Evolutionary conservation across 2,113 vertebrate species (phyloP), one percentile per base, ranked within the genome.

Genomic region (Ariopsis seemanni): DNA sequence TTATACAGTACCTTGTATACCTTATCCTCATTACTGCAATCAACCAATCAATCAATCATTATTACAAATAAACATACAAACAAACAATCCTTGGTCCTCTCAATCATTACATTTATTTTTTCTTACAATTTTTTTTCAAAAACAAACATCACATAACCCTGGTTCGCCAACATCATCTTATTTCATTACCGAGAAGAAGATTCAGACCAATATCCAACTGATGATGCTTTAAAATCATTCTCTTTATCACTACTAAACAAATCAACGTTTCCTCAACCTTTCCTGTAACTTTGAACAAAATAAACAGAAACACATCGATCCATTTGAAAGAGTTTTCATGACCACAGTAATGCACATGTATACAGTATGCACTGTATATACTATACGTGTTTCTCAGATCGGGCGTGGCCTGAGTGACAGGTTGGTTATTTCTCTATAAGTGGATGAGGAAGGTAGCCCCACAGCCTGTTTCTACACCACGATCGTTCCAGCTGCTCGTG

Each of bases 401-500:
- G 58, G 58, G 7, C 4, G 9, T 86, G 55, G 67, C 65, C 67
- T 69, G 4, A 5, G 65, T 88, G 80, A 81, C 89, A 81, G 50
- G 17, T 10, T 88, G 71, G 3, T 57, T 55, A 55, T 55, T 55
- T 55, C 53, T 11, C 22, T 25, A 48, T 55, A 27, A 42, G 42
- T 42, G 42, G 42, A 42, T 42, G 42, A 42, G 42, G 42, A 42
- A 27, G 67, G 53, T 62, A 14, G 42, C 75, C 53, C 14, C 77
- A 63, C 67, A 71, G 48, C 72, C 69, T 53, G 69, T 20, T 71
- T 83, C 53, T 60, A 71, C 53, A 14, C 25, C 83, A 81, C 72
- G 84, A 83, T 80, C 84, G 84, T 86, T 57, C 17, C 67, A 53
- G 84, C 75, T 79, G 42, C 30, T 65, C 60, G 42, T 42, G 42